Evolutionary conservation across 2,888 invertebrate species (phyloP), one percentile per base, ranked within the genome.

Genomic region (Salticus scenicus): DNA sequence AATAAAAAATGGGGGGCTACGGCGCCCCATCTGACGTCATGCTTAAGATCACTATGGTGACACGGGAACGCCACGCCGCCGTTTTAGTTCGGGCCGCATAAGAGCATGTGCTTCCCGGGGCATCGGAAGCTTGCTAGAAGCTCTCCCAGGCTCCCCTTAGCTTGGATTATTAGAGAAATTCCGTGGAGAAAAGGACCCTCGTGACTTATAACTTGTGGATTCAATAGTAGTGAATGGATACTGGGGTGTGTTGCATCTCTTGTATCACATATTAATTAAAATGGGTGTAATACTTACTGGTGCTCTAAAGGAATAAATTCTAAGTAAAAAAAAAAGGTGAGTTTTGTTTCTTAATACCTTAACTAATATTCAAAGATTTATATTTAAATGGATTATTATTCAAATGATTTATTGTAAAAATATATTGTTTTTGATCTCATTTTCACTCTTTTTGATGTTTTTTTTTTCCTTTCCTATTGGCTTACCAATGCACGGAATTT

Each of bases 1-100:
- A 20, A 57, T 57, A 24, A 57, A 57, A 20, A 20, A 57, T 24
- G 7, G 57, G 24, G 57, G 57, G 20, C 57, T 57, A 57, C 57
- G 57, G 57, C 57, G 57, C 57, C 57, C 57, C 57, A 24, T 57
- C 24, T 57, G 57, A 57, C 57, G 57, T 57, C 57, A 57, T 12
- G 57, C 17, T 24, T 57, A 57, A 7, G 57, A 57, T 57, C 57
- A 24, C 57, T 57, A 57, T 57, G 57, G 57, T 24, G 57, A 57
- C 57, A 24, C 7, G 57, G 12, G 57, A n/a, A 57, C 57, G 57
- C 57, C 17, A 24, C 20, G 24, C 24, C 57, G 57, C 20, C 57
- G 57, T 57, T 57, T 5, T 24, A 5, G 57, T 7, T 8, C 57
- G 4, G 57, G 5, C 57, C 57, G 57, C 57, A 57, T 24, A 57